Evolutionary conservation across 1,140 invertebrate species (phyloP), one percentile per base, ranked within the genome.

Genomic region (Acromyrmex charruanus): DNA sequence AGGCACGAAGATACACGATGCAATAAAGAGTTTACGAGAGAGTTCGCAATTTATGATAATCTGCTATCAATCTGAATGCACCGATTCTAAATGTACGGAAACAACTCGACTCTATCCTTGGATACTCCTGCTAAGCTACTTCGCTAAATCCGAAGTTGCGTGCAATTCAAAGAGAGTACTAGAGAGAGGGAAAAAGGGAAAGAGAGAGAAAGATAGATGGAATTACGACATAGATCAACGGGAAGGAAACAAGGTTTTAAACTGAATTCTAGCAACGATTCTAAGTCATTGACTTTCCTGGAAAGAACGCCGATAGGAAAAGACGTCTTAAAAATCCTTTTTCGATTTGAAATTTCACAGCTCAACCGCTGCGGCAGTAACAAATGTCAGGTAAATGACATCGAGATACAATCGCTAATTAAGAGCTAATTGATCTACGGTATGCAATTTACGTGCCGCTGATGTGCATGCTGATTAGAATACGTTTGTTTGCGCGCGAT

Each of bases 131-230:
- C 59, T 86, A 81, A 88, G 68, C 61, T 44, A 44, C 10, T 31
- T 74, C 51, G 86, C 63, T 77, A 72, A 89, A 86, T 87, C 69
- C 39, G 49, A 80, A 74, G n/a, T 80, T 74, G 51, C 55, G 72
- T 65, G 63, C 16, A 31, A 75, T 39, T 51, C n/a, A 61, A 75
- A 53, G 39, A 39, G 10, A 3, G 53, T 61, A 31, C 51, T 21
- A 44, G 31, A 65, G 28, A 44, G 58, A 39, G 5, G 16, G 0
- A 7, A 25, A 44, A 35, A 39, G 5, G 16, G 0, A 7, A 25
- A 14, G 12, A 75, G 25, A n/a, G 39, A 51, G 63, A 80, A 28
- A 77, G 12, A 28, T 25, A 44, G 21, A 44, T 21, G 49, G 49
- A 49, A 84, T 72, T 49, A 69, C 80, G 58, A 71, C 21, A 51